phyloP scores from a whole-genome alignment of 2,888 invertebrate genomes.

The Callimorpha dominula region DNA sequence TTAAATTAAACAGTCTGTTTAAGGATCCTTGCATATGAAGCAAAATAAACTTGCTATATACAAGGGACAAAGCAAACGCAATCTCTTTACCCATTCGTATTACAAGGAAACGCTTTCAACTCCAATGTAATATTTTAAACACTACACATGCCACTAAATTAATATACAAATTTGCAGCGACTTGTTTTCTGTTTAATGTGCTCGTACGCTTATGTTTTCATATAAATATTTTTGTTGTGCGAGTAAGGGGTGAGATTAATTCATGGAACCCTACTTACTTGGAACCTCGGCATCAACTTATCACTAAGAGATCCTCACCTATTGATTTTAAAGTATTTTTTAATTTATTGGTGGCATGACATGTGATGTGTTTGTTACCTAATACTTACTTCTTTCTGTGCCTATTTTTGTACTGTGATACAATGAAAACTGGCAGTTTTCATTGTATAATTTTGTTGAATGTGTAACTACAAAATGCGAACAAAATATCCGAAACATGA shows the following conservation, averaged over 20 bases:
- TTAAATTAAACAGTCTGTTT: background rate
- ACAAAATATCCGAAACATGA: too few relatives aligned
- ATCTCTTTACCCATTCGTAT: background rate
- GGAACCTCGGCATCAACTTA: too few relatives aligned
- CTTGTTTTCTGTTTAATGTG: background rate
- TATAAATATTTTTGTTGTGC: background rate
- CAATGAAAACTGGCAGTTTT: too few relatives aligned
- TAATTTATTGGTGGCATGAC: too few relatives aligned
- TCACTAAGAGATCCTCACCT: too few relatives aligned
- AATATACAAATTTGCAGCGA: constrained; percentile 6
- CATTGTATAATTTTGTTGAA: too few relatives aligned
- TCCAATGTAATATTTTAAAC: constrained; percentile 5
- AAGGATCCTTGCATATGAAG: background rate
- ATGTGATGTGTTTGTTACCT: too few relatives aligned
- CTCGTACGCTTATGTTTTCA: background rate
- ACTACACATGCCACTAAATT: constrained; percentile 10
- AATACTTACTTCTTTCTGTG: too few relatives aligned
- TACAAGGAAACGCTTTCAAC: constrained; percentile 14
- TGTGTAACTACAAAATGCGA: too few relatives aligned
- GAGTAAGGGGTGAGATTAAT: background rate
- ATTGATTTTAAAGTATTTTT: too few relatives aligned
- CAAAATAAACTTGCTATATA: background rate
- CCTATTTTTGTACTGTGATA: too few relatives aligned
- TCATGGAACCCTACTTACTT: background rate
- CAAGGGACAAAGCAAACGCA: background rate